These are phyloP conservation scores for Oopsacas minuta DNA, from an alignment of 37 sponge, comb jelly and placozoan species.

Conservation along the genomic window DNA sequence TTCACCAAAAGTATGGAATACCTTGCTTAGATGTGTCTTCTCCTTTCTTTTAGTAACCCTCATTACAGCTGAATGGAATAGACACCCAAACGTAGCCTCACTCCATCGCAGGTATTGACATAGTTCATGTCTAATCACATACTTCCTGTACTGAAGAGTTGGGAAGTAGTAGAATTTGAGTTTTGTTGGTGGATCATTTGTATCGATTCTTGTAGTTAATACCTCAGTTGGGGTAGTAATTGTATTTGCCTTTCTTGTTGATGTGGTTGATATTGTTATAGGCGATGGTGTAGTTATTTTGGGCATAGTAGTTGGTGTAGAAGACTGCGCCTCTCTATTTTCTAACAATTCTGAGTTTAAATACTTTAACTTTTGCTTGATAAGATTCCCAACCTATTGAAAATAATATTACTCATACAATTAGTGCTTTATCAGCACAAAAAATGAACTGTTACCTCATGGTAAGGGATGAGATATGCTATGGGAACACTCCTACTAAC, in stretches of 20 bases:
- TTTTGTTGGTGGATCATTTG: neutral
- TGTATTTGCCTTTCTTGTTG: neutral
- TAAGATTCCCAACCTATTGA: neutral
- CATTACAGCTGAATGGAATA: neutral
- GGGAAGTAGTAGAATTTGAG: neutral
- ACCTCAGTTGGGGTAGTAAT: neutral
- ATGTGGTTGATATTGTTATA: neutral
- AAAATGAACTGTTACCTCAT: neutral
- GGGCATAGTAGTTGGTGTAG: neutral
- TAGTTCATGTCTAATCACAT: neutral
- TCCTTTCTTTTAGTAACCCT: neutral
- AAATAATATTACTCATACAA: neutral
- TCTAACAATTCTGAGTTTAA: neutral
- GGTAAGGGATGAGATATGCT: neutral
- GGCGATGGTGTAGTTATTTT: neutral
- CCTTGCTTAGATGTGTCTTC: neutral
- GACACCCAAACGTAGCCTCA: neutral
- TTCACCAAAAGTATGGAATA: no score
- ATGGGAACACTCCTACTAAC: neutral
- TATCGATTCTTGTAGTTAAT: neutral
- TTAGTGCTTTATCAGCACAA: neutral
- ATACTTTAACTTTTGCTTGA: neutral
- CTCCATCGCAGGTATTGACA: neutral
- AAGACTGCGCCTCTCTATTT: neutral
- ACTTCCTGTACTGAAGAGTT: neutral